Conservation (phyloP, 2,113 vertebrate genomes). For the Hylia prasina region DNA sequence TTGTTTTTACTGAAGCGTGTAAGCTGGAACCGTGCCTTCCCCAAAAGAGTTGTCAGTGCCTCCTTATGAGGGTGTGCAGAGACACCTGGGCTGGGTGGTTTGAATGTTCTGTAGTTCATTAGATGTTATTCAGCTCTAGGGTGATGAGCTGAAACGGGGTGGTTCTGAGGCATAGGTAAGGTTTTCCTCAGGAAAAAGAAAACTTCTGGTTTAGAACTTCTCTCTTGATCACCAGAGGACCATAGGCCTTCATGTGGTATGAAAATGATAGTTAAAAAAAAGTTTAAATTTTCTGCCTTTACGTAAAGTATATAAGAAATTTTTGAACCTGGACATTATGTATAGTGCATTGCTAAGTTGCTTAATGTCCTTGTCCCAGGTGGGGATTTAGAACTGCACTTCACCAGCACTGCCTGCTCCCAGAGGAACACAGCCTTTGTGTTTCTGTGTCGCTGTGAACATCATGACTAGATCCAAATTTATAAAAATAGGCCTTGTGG, state of each 20-base stretch:
- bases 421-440: not conserved
- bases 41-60: not conserved
- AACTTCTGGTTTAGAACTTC: not conserved
- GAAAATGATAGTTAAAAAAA: not conserved
- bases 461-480: accelerated
- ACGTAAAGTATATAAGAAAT: not conserved
- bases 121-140: not conserved
- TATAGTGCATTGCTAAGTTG: not conserved
- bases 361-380: not conserved
- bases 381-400: not conserved
- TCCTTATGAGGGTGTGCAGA: not conserved
- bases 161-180: not conserved
- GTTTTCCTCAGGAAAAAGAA: not conserved
- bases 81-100: not conserved
- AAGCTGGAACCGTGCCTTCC: accelerated
- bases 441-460: not conserved
- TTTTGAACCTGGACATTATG: not conserved
- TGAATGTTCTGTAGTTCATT: not conserved
- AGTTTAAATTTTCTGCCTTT: not conserved
- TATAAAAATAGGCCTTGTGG: not conserved
- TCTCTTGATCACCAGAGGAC: not conserved
- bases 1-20: not conserved
- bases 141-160: not conserved
- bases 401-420: accelerated
- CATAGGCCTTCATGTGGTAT: not conserved